Conservation (phyloP, 2,797 vertebrate species). For the Acropternis orthonyx region DNA sequence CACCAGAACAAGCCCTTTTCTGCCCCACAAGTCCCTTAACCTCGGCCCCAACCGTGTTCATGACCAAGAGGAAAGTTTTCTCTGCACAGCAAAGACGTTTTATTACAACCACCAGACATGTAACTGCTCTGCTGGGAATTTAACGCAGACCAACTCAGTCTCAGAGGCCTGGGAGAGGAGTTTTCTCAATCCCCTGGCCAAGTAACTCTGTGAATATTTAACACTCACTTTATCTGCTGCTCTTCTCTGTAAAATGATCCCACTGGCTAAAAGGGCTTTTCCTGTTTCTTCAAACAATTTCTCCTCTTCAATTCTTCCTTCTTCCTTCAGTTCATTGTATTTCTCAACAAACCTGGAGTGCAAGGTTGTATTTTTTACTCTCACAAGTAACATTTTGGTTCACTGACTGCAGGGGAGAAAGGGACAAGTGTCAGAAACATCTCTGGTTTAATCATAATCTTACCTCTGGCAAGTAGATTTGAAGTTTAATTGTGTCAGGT, state of each 20-base stretch:
- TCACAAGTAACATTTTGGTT: accelerated
- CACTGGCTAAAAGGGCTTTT: conserved; percentile 84
- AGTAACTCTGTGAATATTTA: neutral
- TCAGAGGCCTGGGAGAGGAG: neutral
- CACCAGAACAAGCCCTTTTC: neutral
- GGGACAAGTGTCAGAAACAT: accelerated
- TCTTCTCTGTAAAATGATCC: conserved; percentile 79
- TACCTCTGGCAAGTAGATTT: conserved; percentile 88
- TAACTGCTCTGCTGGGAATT: neutral
- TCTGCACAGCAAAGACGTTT: neutral
- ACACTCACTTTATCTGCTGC: conserved; percentile 76
- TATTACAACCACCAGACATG: accelerated
- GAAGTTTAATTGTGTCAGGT: conserved; percentile 80
- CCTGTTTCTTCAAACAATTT: conserved; percentile 85
- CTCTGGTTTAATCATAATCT: neutral
- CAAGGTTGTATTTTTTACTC: neutral
- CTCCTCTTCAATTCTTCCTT: conserved; percentile 76
- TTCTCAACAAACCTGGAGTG: conserved; percentile 88
- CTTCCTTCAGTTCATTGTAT: conserved; percentile 80
- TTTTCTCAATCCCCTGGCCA: neutral
- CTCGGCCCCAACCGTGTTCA: neutral
- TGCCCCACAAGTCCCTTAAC: neutral
- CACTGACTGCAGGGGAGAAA: accelerated
- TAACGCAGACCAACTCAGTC: accelerated
- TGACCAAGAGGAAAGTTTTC: neutral